A percentile compares a stretch with the other conserved stretches of the same genome.
Evolutionary conservation across 2,888 invertebrate species (phyloP).

Genomic region (Dinocampus coccinellae): DNA sequence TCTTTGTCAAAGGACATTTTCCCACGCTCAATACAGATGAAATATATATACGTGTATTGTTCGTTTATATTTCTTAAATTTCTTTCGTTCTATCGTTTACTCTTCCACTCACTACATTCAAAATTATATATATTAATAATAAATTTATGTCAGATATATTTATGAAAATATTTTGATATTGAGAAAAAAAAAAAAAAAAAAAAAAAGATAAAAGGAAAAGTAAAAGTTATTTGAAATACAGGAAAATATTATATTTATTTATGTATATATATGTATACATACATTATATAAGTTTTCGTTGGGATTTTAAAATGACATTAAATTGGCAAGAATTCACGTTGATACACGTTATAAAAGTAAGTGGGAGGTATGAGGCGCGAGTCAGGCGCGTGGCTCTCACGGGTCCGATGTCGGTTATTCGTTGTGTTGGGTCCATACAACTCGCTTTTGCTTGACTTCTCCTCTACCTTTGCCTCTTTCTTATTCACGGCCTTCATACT

Average conservation of each 20-base stretch:
- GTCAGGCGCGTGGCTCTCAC: slow-evolving; percentile 66
- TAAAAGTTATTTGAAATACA: no score
- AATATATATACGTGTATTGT: background rate
- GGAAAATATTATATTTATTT: no score
- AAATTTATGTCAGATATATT: no score
- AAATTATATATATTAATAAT: no score
- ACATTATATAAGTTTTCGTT: background rate
- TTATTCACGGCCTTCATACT: slow-evolving; percentile 48
- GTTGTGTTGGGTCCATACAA: slow-evolving; percentile 6
- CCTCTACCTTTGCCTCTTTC: slow-evolving; percentile 24
- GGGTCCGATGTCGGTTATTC: slow-evolving; percentile 47
- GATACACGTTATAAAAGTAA: slow-evolving; percentile 32
- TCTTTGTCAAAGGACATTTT: slow-evolving; percentile 20
- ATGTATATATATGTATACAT: no score
- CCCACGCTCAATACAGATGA: slow-evolving; percentile 23
- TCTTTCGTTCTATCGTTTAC: background rate
- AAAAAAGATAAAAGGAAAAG: no score
- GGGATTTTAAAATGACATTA: background rate
- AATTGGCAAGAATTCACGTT: slow-evolving; percentile 13
- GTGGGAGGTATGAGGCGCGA: slow-evolving; percentile 58
- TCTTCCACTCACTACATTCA: no score
- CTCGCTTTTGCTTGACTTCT: background rate
- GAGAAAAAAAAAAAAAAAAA: no score
- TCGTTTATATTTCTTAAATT: background rate
- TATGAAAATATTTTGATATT: no score